Evolutionary conservation across 2,113 vertebrate species (phyloP).

Genomic region (Nesoenas mayeri): DNA sequence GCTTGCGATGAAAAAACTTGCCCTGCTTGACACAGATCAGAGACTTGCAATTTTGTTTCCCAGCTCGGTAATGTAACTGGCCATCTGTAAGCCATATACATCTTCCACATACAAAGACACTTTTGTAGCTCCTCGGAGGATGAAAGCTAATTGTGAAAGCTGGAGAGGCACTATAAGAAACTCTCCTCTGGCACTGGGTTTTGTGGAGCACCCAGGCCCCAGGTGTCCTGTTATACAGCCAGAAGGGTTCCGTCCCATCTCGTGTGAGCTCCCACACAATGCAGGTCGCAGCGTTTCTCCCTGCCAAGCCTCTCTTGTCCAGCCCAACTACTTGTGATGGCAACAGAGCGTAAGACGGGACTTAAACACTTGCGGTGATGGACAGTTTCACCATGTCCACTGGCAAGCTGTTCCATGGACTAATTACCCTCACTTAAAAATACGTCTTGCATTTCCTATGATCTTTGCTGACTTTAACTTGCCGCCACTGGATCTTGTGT

Average conservation of each 20-base stretch:
- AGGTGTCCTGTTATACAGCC: background rate
- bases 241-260: accelerated
- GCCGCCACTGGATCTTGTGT: background rate
- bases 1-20: background rate
- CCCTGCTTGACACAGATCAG: background rate
- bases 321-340: background rate
- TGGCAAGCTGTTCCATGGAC: background rate
- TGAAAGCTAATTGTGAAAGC: background rate
- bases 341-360: background rate
- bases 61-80: background rate
- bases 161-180: background rate
- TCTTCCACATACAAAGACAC: background rate
- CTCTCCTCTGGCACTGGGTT: accelerated
- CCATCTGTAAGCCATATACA: background rate
- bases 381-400: background rate
- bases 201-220: background rate
- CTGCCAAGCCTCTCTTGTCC: background rate
- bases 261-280: accelerated
- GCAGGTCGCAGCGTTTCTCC: background rate
- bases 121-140: background rate
- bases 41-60: background rate
- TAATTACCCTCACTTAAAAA: slow-evolving; percentile 25
- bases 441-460: background rate
- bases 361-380: background rate
- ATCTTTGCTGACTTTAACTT: slow-evolving; percentile 28